These are phyloP conservation scores for Pantala flavescens DNA, from an alignment of 1,140 invertebrate species.

Conservation along the genomic window DNA sequence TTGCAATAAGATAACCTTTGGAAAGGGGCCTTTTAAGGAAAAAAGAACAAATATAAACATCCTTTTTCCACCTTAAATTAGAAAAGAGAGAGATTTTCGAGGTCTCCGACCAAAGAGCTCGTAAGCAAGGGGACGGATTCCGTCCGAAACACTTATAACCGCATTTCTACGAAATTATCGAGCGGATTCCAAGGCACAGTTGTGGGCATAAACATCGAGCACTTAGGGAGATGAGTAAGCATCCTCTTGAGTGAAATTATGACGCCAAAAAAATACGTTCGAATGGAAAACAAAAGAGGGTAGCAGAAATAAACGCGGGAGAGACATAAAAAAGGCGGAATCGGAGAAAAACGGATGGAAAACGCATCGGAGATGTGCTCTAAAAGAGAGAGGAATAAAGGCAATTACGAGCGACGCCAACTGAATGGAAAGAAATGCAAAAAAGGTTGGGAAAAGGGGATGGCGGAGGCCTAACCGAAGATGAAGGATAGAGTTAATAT, in stretches of 20 bases:
- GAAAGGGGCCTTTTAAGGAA: too few relatives aligned
- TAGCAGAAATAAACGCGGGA: background rate
- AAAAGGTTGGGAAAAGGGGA: background rate
- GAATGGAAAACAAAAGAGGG: background rate
- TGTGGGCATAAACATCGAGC: background rate
- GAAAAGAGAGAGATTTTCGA: too few relatives aligned
- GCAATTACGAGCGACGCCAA: background rate
- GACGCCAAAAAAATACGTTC: background rate
- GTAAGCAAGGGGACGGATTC: background rate
- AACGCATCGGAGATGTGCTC: too few relatives aligned
- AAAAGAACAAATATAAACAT: too few relatives aligned
- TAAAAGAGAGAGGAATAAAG: background rate
- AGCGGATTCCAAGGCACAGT: background rate
- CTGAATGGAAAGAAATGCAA: background rate
- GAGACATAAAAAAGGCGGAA: background rate
- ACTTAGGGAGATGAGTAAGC: conserved; percentile 5
- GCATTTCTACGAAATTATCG: too few relatives aligned
- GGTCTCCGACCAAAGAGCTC: background rate
- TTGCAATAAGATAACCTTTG: too few relatives aligned
- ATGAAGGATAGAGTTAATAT: conserved; percentile 10
- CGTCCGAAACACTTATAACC: too few relatives aligned
- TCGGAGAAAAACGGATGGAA: background rate
- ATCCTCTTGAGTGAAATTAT: background rate
- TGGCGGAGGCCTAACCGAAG: background rate
- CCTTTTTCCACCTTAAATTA: too few relatives aligned